A percentile compares a stretch with the other conserved stretches of the same genome.
Evolutionary conservation across 1,140 invertebrate species (phyloP).

Genomic region (Orius laevigatus): DNA sequence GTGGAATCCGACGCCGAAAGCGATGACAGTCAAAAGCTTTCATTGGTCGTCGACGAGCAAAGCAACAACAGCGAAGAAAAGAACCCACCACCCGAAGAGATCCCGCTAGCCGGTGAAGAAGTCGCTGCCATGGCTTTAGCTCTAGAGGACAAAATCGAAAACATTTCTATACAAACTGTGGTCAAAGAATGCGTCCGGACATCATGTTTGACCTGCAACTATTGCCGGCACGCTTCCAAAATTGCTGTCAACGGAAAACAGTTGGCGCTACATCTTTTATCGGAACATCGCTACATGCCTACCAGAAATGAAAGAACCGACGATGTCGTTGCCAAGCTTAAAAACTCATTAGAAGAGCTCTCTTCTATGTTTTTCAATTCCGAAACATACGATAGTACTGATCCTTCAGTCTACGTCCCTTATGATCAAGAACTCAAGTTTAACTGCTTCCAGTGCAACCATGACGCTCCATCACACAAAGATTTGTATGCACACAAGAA

Average conservation of each 20-base stretch:
- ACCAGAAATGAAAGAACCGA: conserved; percentile 50
- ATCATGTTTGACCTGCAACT: conserved; percentile 51
- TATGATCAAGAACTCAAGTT: conserved; percentile 36
- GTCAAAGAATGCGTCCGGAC: conserved; percentile 51
- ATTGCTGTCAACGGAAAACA: conserved; percentile 68
- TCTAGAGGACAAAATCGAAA: conserved; percentile 52
- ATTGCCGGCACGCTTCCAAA: conserved; percentile 64
- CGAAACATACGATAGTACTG: conserved; percentile 43
- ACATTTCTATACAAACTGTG: conserved; percentile 48
- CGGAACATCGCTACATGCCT: conserved; percentile 54
- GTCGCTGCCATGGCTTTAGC: conserved; percentile 50
- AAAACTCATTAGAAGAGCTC: conserved; percentile 41
- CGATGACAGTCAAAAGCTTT: conserved; percentile 38
- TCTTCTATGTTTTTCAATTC: conserved; percentile 49
- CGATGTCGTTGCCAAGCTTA: conserved; percentile 47
- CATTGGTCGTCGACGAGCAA: conserved; percentile 26
- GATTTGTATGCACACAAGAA: conserved; percentile 69
- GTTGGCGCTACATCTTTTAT: conserved; percentile 55
- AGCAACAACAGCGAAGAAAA: conserved; percentile 6
- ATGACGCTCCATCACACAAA: conserved; percentile 53
- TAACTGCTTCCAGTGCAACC: conserved; percentile 71
- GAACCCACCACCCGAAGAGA: conserved; percentile 11
- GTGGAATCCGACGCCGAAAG: conserved; percentile 34
- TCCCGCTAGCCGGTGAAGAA: conserved; percentile 39
- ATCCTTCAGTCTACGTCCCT: conserved; percentile 32